Evolutionary conservation across 2,888 invertebrate genomes (phyloP).

Genomic region (Odontocerum albicorne): DNA sequence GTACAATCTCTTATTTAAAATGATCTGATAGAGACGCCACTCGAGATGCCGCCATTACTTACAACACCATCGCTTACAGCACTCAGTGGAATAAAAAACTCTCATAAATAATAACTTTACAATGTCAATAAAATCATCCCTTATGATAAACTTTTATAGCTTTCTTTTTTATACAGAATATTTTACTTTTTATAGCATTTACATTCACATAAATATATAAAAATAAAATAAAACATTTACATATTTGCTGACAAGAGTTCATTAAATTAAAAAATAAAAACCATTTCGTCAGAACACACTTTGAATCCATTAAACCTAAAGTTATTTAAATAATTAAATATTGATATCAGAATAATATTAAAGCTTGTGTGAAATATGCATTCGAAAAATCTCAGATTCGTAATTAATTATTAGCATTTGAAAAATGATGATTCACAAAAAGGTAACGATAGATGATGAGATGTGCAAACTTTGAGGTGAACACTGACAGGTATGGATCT

Average conservation of each 20-base stretch:
- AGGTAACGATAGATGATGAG: too few species aligned
- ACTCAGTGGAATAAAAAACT: conserved; percentile 11
- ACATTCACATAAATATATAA: conserved; percentile 37
- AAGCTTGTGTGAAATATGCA: too few species aligned
- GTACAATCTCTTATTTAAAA: conserved; percentile 25
- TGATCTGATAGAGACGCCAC: conserved; percentile 20
- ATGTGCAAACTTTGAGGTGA: too few species aligned
- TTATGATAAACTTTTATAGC: conserved; percentile 12
- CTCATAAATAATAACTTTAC: conserved; percentile 35
- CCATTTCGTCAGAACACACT: neutral
- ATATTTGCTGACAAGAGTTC: conserved; percentile 2
- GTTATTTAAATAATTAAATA: too few species aligned
- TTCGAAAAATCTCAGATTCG: too few species aligned
- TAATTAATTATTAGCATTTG: too few species aligned
- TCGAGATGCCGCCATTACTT: conserved; percentile 14
- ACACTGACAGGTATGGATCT: too few species aligned
- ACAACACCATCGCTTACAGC: conserved; percentile 12
- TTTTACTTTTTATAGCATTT: conserved; percentile 37
- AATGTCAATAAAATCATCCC: conserved; percentile 33
- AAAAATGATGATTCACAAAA: too few species aligned
- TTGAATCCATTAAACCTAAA: too few species aligned
- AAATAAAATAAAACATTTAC: conserved; percentile 36
- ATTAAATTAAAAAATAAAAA: neutral
- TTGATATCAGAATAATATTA: too few species aligned
- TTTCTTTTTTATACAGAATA: conserved; percentile 29